Percentiles rank a stretch among this genome's conserved stretches.
phyloP scores from a whole-genome alignment of 2,797 vertebrate genomes.

The Xerus rutilus region DNA sequence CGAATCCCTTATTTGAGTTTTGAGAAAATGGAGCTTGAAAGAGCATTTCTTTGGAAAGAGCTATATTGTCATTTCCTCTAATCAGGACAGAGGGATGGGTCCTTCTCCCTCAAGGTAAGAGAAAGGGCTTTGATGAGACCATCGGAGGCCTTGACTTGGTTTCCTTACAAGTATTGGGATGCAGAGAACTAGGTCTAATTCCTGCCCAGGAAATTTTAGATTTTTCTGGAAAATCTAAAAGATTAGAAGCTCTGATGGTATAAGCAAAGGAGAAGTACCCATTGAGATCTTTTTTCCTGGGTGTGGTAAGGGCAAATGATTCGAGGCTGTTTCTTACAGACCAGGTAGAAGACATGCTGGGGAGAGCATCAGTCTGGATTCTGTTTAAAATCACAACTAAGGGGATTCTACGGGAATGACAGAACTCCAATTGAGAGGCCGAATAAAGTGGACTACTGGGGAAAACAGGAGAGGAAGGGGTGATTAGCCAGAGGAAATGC shows the following conservation, averaged over 20 bases:
- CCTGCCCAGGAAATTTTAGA: too few relatives aligned
- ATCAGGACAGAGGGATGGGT: not conserved
- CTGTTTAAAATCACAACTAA: not conserved
- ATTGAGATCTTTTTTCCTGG: not conserved
- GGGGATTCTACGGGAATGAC: not conserved
- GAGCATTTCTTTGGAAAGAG: not conserved
- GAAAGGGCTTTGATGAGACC: not conserved
- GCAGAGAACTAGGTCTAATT: not conserved
- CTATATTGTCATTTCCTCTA: not conserved
- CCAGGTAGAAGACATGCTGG: not conserved
- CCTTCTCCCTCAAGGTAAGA: not conserved
- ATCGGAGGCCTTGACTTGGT: not conserved
- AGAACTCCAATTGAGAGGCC: not conserved
- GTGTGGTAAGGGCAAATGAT: not conserved
- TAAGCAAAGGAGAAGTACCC: not conserved
- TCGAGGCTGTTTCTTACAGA: not conserved
- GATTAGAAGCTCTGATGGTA: not conserved
- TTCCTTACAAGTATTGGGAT: not conserved
- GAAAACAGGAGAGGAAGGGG: not conserved
- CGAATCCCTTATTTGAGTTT: not conserved
- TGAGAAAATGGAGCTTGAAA: not conserved
- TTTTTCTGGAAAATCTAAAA: not conserved
- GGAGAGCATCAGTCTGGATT: not conserved
- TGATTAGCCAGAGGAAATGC: not conserved
- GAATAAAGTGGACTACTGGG: too few relatives aligned